Evolutionary conservation across 2,888 invertebrate genomes (phyloP), one percentile per base, ranked within the genome.

Genomic region (Apodemia hepburni): DNA sequence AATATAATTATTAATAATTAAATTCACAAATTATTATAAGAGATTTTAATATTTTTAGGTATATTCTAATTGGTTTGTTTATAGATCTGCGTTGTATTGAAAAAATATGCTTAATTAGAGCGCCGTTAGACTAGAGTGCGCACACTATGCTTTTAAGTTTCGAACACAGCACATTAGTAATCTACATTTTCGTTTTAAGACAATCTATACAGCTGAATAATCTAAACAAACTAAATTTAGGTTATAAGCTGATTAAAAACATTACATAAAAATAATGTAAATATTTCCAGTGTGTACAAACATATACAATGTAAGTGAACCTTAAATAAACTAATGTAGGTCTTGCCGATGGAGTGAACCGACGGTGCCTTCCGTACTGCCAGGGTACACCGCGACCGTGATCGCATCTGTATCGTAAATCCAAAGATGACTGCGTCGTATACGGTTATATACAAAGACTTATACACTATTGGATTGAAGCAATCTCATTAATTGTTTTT

Each of bases 351-450:
- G 27, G 54, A 22, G 15, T 22, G n/a, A 27, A 57, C 57, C 69
- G 71, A 73, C 75, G 80, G 79, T 78, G 79, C 77, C 82, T 80
- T 81, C 75, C 74, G 78, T 79, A 75, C 81, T 77, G 79, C 81
- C 82, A 73, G 73, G 78, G 81, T 78, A 75, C 82, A 74, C 71
- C 63, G 65, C 66, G 70, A 66, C 66, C 62, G 38, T 51, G 51
- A 51, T 51, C 51, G 51, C 51, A 51, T 51, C 51, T 70, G 67
- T 68, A 67, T 69, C 67, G 66, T 68, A 73, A 72, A 81, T 86
- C 84, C 87, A 84, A 87, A 87, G 86, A 84, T 79, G 84, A 78
- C 83, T 79, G 85, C 81, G 80, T 81, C 74, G 82, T 81, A 79
- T 81, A 80, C 84, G 83, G 81, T 83, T 77, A 76, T 15, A n/a